Percentiles rank a stretch among this genome's conserved stretches.
Evolutionary conservation across 1,140 invertebrate species (phyloP).

Genomic region (Mesaphorura yosii): DNA sequence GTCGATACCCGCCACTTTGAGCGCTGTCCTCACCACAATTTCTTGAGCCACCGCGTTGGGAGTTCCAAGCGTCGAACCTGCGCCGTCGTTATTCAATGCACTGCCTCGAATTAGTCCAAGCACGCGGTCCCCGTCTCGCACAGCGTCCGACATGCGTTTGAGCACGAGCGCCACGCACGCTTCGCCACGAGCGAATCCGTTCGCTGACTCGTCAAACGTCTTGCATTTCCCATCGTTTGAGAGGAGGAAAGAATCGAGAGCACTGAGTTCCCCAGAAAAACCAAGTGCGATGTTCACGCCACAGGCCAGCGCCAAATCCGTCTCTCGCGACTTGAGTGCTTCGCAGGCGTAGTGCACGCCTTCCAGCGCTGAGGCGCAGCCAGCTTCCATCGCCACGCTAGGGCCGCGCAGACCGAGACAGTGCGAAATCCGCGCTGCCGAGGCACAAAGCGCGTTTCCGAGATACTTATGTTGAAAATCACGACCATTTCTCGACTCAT

Average conservation of each 20-base stretch:
- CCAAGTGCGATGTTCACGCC: slow-evolving; percentile 17
- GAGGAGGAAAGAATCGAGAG: not conserved
- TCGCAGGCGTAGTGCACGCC: slow-evolving; percentile 18
- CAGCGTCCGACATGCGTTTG: slow-evolving; percentile 6
- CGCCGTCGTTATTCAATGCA: slow-evolving; percentile 7
- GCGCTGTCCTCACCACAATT: slow-evolving; percentile 40
- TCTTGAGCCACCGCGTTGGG: slow-evolving; percentile 35
- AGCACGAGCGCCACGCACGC: slow-evolving; percentile 6
- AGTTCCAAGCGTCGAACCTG: slow-evolving; percentile 7
- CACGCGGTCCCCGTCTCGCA: slow-evolving; percentile 9
- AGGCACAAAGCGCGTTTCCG: slow-evolving; percentile 19
- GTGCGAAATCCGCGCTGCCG: slow-evolving; percentile 10
- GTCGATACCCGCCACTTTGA: slow-evolving; percentile 40
- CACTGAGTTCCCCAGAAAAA: slow-evolving; percentile 1
- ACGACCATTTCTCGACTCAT: not conserved
- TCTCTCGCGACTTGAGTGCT: slow-evolving; percentile 7
- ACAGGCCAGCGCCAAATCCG: slow-evolving; percentile 11
- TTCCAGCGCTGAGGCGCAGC: slow-evolving; percentile 17
- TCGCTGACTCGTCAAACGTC: slow-evolving; percentile 14
- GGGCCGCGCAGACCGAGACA: slow-evolving; percentile 19
- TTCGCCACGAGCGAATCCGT: slow-evolving; percentile 12
- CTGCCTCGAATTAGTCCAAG: slow-evolving; percentile 7
- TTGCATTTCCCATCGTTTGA: slow-evolving; percentile 6
- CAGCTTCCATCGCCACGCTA: slow-evolving; percentile 10
- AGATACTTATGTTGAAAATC: slow-evolving; percentile 10